These are phyloP conservation scores for Drosophila repleta DNA, from an alignment of 1,140 invertebrate genomes.

Conservation along the genomic window DNA sequence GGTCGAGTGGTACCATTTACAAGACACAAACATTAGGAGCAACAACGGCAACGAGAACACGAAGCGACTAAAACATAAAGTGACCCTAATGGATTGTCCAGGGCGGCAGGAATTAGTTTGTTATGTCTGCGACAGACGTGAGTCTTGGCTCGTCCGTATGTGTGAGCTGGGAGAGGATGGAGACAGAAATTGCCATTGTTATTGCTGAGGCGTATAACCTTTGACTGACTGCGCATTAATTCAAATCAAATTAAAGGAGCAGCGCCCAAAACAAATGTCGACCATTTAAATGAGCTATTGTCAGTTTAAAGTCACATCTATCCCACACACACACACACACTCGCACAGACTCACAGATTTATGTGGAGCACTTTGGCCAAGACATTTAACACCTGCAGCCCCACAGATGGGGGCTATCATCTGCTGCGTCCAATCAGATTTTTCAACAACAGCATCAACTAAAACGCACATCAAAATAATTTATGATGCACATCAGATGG, in stretches of 20 bases:
- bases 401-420: conserved; percentile 47
- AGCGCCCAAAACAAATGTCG: conserved; percentile 58
- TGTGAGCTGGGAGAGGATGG: conserved; percentile 2
- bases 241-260: conserved; percentile 62
- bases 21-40: conserved; percentile 75
- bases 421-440: conserved; percentile 59
- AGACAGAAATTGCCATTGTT: conserved; percentile 31
- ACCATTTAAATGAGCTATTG: conserved; percentile 75
- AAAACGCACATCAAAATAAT: conserved; percentile 78
- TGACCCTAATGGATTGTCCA: conserved; percentile 77
- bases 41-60: conserved; percentile 34
- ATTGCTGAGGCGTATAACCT: conserved; percentile 31
- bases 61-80: conserved; percentile 50
- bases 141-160: conserved; percentile 12
- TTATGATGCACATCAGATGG: conserved; percentile 72
- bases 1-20: conserved; percentile 72
- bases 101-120: conserved; percentile 64
- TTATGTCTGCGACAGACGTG: conserved; percentile 59
- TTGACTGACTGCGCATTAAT: conserved; percentile 67
- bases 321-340: conserved; percentile 33
- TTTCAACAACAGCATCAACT: conserved; percentile 61
- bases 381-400: conserved; percentile 76
- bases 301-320: conserved; percentile 70
- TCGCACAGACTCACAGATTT: conserved; percentile 54
- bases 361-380: conserved; percentile 68